These are phyloP conservation scores for Thalassaphorura encarpata DNA, from an alignment of 1,140 invertebrate species.

Conservation along the genomic window DNA sequence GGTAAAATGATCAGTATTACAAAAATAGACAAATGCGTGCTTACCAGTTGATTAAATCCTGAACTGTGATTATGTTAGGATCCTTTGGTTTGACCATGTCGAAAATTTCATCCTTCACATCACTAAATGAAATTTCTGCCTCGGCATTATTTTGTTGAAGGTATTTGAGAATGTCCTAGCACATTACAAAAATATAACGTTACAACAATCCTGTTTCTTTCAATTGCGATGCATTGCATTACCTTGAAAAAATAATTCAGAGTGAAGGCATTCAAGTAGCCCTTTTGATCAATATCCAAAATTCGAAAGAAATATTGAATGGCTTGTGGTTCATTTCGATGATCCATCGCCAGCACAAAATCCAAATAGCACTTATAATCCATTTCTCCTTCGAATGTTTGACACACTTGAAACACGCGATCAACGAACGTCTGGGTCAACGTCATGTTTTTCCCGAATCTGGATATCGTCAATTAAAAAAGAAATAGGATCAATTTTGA, in stretches of 20 bases:
- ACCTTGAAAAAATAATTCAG: constrained; percentile 89
- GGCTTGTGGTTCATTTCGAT: constrained; percentile 80
- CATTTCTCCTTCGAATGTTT: constrained; percentile 94
- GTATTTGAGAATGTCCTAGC: constrained; percentile 82
- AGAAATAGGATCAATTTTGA: not conserved
- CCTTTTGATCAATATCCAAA: constrained; percentile 77
- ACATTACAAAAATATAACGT: not conserved
- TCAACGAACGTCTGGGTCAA: constrained; percentile 77
- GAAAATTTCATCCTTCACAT: constrained; percentile 95
- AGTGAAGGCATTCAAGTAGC: constrained; percentile 80
- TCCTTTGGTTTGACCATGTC: constrained; percentile 91
- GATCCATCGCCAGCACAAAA: constrained; percentile 86
- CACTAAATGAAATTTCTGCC: constrained; percentile 77
- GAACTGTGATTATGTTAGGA: constrained; percentile 71
- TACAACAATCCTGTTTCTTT: constrained; percentile 3
- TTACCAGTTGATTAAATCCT: constrained; percentile 60
- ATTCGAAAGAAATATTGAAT: constrained; percentile 87
- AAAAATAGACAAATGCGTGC: not conserved
- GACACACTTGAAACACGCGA: constrained; percentile 86
- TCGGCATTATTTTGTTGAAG: constrained; percentile 74
- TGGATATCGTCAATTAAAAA: too few species aligned
- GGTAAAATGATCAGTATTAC: not conserved
- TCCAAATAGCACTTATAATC: constrained; percentile 96
- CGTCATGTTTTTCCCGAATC: constrained; percentile 75
- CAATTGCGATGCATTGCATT: constrained; percentile 28